Base-by-base conservation (phyloP, 2,113 vertebrate species). In the Ameiurus melas region DNA sequence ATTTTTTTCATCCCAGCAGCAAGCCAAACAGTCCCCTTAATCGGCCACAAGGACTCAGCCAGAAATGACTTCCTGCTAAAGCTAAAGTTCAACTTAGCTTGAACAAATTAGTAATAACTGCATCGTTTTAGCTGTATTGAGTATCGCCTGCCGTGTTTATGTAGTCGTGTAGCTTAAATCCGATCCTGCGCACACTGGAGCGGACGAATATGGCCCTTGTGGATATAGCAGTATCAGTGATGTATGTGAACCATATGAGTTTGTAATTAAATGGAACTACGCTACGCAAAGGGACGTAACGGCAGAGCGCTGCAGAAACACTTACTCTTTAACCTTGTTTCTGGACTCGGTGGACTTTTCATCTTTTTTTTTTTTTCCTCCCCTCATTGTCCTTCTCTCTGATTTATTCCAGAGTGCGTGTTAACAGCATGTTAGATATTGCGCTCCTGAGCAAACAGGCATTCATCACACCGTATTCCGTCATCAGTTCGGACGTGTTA, bases 161-260 rank as follows among this genome's bases (percentile, higher is more conserved):
- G 6, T 86, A 90, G 75, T 86, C 36, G 5, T 43, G 58, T 51
- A 57, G 81, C 22, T 88, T 86, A 88, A 88, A 89, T 86, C 51
- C 17, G 90, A 88, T 90, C 88, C 68, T 2, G 25, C 7, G 17
- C 85, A n/a, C 16, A 30, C 39, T 4, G 64, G 7, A 47, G 66
- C 2, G 85, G 33, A 79, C 43, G 51, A 84, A n/a, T 70, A 80
- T 51, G 5, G 68, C 58, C 86, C 75, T 84, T 84, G 87, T 84
- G 82, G 33, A 51, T 36, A 22, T 47, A 70, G 81, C 22, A 20
- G 55, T 17, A 10, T 53, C 53, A 25, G 88, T 33, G 81, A 64
- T 81, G 57, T 89, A 89, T 87, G 79, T 85, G 70, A 90, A 90
- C 86, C 87, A 89, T 75, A 89, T 90, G 90, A 82, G 39, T 19